These are phyloP conservation scores for Bombus waltoni DNA, from an alignment of 1,140 invertebrate genomes.

Conservation along the genomic window DNA sequence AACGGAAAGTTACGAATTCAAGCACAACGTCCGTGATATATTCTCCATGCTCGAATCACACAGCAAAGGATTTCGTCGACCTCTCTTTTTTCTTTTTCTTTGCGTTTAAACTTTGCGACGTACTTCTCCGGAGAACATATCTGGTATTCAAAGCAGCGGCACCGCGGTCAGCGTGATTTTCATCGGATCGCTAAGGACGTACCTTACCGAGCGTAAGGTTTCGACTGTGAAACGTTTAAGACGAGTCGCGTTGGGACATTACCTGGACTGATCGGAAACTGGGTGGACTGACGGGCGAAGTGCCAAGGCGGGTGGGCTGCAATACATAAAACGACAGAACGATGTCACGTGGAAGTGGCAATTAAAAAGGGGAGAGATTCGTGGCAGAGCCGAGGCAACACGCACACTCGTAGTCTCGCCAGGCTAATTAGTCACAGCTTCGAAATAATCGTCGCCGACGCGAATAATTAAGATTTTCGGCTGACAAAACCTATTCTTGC, in stretches of 20 bases:
- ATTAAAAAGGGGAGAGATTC: slow-evolving; percentile 45
- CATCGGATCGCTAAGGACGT: slow-evolving; percentile 34
- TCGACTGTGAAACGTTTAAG: slow-evolving; percentile 46
- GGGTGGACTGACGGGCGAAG: slow-evolving; percentile 77
- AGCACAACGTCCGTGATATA: slow-evolving; percentile 5
- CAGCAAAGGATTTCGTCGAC: neutral
- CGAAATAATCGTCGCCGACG: slow-evolving; percentile 49
- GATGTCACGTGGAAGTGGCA: slow-evolving; percentile 76
- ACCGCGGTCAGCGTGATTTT: slow-evolving; percentile 36
- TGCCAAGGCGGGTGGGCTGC: slow-evolving; percentile 79
- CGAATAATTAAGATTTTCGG: slow-evolving; percentile 14
- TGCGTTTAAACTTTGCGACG: slow-evolving; percentile 2
- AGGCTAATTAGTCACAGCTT: slow-evolving; percentile 64
- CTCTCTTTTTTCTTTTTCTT: neutral
- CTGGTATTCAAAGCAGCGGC: slow-evolving; percentile 45
- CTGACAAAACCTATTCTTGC: neutral
- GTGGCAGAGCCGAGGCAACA: slow-evolving; percentile 13
- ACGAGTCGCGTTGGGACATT: slow-evolving; percentile 74
- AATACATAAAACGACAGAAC: slow-evolving; percentile 79
- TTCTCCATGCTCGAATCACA: slow-evolving; percentile 29
- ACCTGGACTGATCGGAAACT: slow-evolving; percentile 81
- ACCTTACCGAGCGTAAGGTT: slow-evolving; percentile 40
- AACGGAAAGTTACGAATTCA: neutral
- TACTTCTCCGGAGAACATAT: slow-evolving; percentile 44
- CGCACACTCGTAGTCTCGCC: slow-evolving; percentile 51